These are phyloP conservation scores for Spicauda simplicius DNA, from an alignment of 2,888 invertebrate species.

Conservation along the genomic window DNA sequence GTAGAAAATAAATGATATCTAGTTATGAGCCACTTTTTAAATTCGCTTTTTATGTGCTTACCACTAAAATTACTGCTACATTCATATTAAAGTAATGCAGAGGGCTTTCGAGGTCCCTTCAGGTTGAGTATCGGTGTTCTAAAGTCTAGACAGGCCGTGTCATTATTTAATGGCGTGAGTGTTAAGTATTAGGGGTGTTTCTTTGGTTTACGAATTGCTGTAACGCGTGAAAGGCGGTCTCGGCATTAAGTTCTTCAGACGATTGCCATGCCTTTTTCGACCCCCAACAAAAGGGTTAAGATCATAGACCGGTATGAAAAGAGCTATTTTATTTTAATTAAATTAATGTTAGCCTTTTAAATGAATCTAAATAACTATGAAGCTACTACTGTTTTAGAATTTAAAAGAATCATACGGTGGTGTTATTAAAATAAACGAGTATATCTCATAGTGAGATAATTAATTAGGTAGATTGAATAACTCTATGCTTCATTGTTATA, in stretches of 20 bases:
- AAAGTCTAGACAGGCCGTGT: slow-evolving; percentile 34
- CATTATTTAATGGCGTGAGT: slow-evolving; percentile 36
- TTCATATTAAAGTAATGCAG: slow-evolving; percentile 3
- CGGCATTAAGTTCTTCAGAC: slow-evolving; percentile 78
- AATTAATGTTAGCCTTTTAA: background rate
- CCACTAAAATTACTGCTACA: background rate
- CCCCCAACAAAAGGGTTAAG: slow-evolving; percentile 2
- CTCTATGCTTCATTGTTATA: no score
- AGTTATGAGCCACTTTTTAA: background rate
- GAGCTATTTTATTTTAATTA: background rate
- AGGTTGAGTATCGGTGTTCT: slow-evolving; percentile 29
- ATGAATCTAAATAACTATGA: no score
- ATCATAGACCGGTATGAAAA: background rate
- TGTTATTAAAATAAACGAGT: no score
- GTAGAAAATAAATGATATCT: no score
- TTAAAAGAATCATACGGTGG: no score
- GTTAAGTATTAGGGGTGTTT: slow-evolving; percentile 36
- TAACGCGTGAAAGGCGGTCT: slow-evolving; percentile 31
- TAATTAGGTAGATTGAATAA: no score
- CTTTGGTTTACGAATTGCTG: slow-evolving; percentile 25
- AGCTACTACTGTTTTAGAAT: no score
- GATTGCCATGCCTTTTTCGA: slow-evolving; percentile 42
- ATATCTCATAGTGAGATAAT: no score
- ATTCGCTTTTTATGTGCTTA: background rate
- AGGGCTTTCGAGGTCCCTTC: background rate